These are phyloP conservation scores for Erynnis tages DNA, from an alignment of 2,888 invertebrate species.

Conservation along the genomic window DNA sequence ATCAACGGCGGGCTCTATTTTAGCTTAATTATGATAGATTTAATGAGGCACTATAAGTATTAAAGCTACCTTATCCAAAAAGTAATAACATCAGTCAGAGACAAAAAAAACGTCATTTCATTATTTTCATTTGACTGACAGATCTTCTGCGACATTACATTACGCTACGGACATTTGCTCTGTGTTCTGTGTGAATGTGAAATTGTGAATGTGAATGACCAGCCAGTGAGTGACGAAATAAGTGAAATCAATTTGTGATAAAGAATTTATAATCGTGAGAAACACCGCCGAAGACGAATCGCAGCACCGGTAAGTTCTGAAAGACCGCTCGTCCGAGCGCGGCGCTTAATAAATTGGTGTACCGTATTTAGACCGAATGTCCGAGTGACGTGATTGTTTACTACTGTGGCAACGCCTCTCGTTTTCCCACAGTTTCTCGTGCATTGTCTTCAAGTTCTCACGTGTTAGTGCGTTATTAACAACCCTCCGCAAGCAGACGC, in stretches of 20 bases:
- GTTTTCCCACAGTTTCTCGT: constrained; percentile 76
- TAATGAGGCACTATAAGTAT: no score
- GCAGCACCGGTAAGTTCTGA: constrained; percentile 31
- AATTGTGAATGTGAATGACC: constrained; percentile 34
- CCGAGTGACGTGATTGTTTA: constrained; percentile 78
- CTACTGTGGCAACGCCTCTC: constrained; percentile 81
- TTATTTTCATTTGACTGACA: constrained; percentile 6
- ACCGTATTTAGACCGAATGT: constrained; percentile 55
- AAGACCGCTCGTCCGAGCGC: background rate
- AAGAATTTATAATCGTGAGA: constrained; percentile 19
- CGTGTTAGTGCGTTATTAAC: constrained; percentile 51
- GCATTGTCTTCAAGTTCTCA: constrained; percentile 73
- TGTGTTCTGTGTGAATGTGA: background rate
- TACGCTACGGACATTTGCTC: constrained; percentile 31
- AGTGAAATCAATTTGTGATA: constrained; percentile 46
- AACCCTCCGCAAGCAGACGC: background rate
- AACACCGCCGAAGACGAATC: constrained; percentile 17
- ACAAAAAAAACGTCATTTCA: background rate
- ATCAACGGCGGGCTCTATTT: no score
- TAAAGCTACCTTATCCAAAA: no score
- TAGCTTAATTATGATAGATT: no score
- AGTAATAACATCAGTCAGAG: background rate
- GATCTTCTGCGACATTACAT: background rate
- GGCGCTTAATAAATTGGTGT: constrained; percentile 31
- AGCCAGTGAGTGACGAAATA: constrained; percentile 48